Conservation (phyloP, 1,140 invertebrate species). For the Caenorhabditis remanei region DNA sequence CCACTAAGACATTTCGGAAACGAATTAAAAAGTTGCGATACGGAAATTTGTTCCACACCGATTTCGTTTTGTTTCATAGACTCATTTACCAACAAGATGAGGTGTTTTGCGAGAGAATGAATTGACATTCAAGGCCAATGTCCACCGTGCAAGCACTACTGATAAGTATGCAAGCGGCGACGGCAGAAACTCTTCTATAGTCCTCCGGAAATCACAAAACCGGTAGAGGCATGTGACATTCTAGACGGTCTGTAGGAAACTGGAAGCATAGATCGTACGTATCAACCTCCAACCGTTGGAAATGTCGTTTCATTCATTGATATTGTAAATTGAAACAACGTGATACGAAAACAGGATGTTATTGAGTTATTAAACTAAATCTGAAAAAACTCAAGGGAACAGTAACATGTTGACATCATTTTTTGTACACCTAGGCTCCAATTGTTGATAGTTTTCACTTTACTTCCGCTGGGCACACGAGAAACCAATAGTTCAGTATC, state of each 20-base stretch:
- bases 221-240: not conserved
- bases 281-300: not conserved
- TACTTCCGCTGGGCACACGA: not conserved
- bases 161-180: constrained; percentile 3
- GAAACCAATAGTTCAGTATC: not conserved
- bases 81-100: not conserved
- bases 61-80: not conserved
- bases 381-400: not conserved
- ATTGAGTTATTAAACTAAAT: not conserved
- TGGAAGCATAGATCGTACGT: constrained; percentile 9
- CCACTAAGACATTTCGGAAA: constrained; percentile 22
- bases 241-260: not conserved
- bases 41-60: not conserved
- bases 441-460: not conserved
- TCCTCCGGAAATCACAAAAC: constrained; percentile 25
- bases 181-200: constrained; percentile 32
- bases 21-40: constrained; percentile 32
- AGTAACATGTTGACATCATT: not conserved
- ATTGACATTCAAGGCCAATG: constrained; percentile 29
- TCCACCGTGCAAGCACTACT: constrained; percentile 4
- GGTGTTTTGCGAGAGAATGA: not conserved
- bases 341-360: constrained; percentile 9
- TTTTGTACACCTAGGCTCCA: not conserved
- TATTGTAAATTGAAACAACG: not conserved
- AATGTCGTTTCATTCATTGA: constrained; percentile 16